Percentiles rank a stretch among this genome's conserved stretches.
phyloP scores from a whole-genome alignment of 2,113 vertebrate species.

The Nothocercus julius region DNA sequence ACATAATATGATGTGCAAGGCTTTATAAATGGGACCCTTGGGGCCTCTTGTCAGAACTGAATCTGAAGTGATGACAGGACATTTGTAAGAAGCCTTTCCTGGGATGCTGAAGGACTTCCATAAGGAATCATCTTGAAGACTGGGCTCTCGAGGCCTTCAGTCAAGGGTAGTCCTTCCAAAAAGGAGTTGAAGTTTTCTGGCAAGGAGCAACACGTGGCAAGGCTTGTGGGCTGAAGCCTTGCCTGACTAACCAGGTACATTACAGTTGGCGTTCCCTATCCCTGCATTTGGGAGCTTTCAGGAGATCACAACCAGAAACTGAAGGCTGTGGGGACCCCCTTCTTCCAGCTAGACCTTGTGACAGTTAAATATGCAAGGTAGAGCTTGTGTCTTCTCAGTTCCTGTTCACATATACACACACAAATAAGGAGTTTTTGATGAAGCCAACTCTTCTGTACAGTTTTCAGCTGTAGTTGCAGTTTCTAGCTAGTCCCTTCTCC shows the following conservation, averaged over 20 bases:
- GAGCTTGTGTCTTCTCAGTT: background rate
- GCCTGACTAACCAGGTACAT: fast-evolving
- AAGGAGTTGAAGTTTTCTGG: constrained; percentile 31
- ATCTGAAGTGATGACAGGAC: constrained; percentile 73
- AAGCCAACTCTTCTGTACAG: background rate
- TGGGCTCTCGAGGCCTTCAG: constrained; percentile 52
- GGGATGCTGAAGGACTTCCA: constrained; percentile 63
- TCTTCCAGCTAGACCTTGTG: background rate
- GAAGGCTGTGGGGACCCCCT: background rate
- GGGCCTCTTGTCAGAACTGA: constrained; percentile 72
- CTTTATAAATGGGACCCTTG: constrained; percentile 69
- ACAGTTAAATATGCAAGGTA: background rate
- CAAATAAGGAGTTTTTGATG: fast-evolving
- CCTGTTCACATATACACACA: background rate
- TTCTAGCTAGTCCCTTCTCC: background rate
- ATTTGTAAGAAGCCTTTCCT: constrained; percentile 60
- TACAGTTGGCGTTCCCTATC: background rate
- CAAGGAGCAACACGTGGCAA: background rate
- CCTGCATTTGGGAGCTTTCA: background rate
- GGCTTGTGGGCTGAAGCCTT: background rate
- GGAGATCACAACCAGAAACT: background rate
- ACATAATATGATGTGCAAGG: constrained; percentile 67
- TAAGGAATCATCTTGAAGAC: constrained; percentile 47
- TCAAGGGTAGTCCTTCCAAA: constrained; percentile 65
- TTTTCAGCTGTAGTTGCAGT: background rate